A percentile compares a stretch with the other conserved stretches of the same genome.
Evolutionary conservation across 2,888 invertebrate genomes (phyloP).

Genomic region (Mythimna albipuncta): DNA sequence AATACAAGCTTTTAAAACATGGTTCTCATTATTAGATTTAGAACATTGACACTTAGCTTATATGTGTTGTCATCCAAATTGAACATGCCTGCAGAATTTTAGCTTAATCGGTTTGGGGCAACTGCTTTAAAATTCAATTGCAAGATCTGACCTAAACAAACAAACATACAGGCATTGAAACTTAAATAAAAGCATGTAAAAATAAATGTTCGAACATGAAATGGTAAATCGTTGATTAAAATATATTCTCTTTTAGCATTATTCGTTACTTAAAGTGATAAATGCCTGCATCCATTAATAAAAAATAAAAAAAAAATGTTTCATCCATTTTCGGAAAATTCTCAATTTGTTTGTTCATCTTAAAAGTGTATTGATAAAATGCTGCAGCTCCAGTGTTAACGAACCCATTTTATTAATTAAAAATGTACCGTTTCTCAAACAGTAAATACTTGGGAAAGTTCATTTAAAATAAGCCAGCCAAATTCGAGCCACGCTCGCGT

Average conservation of each 20-base stretch:
- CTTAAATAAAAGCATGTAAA: background rate
- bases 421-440: background rate
- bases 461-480: background rate
- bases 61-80: too few species aligned
- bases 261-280: constrained; percentile 16
- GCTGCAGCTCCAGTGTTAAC: background rate
- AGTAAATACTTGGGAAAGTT: too few species aligned
- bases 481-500: too few species aligned
- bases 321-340: constrained; percentile 6
- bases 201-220: constrained; percentile 18
- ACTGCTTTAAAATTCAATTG: too few species aligned
- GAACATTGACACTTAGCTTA: too few species aligned
- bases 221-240: constrained; percentile 25
- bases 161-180: too few species aligned
- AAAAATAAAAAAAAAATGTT: constrained; percentile 21
- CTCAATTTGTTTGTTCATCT: background rate
- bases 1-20: too few species aligned
- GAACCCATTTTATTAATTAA: constrained; percentile 19
- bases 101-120: too few species aligned
- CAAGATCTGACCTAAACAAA: too few species aligned
- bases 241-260: constrained; percentile 33
- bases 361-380: constrained; percentile 22
- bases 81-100: too few species aligned
- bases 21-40: too few species aligned
- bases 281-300: constrained; percentile 21